Evolutionary conservation across 2,113 vertebrate genomes (phyloP).

Genomic region (Morphnarchus princeps): DNA sequence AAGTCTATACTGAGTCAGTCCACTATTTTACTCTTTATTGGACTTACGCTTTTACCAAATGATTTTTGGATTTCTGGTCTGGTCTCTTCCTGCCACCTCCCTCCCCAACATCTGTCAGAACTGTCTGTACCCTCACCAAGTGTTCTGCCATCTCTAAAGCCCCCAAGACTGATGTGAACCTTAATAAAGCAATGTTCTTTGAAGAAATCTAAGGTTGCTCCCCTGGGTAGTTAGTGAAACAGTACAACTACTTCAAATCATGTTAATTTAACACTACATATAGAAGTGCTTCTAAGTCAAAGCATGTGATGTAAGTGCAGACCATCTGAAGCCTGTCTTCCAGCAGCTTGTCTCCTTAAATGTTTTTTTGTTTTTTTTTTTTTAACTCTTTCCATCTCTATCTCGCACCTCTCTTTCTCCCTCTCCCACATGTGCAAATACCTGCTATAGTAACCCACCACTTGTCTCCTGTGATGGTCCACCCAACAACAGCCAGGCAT

Average conservation of each 20-base stretch:
- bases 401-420: neutral
- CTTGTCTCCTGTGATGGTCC: neutral
- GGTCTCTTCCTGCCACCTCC: neutral
- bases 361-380: neutral
- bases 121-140: neutral
- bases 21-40: neutral
- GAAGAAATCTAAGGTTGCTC: neutral
- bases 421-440: accelerated
- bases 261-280: neutral
- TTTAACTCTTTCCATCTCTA: neutral
- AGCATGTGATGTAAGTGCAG: neutral
- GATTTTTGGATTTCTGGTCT: neutral
- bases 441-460: neutral
- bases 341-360: neutral
- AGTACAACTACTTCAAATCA: neutral
- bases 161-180: neutral
- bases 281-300: neutral
- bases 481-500: neutral
- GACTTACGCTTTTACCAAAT: neutral
- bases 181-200: neutral
- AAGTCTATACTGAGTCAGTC: neutral
- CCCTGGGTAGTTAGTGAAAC: neutral
- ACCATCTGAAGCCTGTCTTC: neutral
- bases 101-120: neutral
- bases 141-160: neutral